Evolutionary conservation across 2,888 invertebrate genomes (phyloP), one percentile per base, ranked within the genome.

Genomic region (Lycocerus yunnanus): DNA sequence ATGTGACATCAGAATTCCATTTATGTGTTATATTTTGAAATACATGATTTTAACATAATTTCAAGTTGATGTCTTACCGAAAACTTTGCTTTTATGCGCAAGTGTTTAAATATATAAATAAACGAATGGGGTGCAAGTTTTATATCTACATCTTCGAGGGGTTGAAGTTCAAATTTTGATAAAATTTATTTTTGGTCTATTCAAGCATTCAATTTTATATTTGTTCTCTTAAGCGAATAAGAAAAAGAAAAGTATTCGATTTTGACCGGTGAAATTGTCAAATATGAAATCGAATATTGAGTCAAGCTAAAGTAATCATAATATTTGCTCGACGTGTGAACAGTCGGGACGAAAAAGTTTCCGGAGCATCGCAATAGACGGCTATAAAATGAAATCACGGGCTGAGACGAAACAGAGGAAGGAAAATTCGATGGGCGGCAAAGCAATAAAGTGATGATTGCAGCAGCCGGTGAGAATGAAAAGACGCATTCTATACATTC

Each of bases 401-500:
- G 78, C 80, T 81, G 79, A 81, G 81, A 81, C 82, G 84, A 83
- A 84, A 84, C 84, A 83, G 82, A 82, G 82, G 80, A 83, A 81
- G 84, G 84, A 85, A 85, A 85, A 86, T 86, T 85, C 86, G 86
- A 86, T 85, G 85, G 84, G 83, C 84, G 84, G 81, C 83, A 84
- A 84, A 82, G 85, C 85, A 85, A 86, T 86, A 86, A 86, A 85
- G 84, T 83, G 84, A 85, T 86, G 85, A 86, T 86, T 86, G 85
- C 84, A 82, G 80, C 82, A 82, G 83, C 81, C 83, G 82, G 81
- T 80, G 82, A 81, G 80, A 82, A 82, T 80, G 81, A 80, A 81
- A 81, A 77, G 79, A 76, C 79, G 79, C 80, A 81, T 82, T 82
- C 81, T 82, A 71, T 78, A 81, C 79, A 82, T 81, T 83, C 81